Evolutionary conservation across 2,113 vertebrate species (phyloP), one percentile per base, ranked within the genome.

Genomic region (Synchiropus splendidus): DNA sequence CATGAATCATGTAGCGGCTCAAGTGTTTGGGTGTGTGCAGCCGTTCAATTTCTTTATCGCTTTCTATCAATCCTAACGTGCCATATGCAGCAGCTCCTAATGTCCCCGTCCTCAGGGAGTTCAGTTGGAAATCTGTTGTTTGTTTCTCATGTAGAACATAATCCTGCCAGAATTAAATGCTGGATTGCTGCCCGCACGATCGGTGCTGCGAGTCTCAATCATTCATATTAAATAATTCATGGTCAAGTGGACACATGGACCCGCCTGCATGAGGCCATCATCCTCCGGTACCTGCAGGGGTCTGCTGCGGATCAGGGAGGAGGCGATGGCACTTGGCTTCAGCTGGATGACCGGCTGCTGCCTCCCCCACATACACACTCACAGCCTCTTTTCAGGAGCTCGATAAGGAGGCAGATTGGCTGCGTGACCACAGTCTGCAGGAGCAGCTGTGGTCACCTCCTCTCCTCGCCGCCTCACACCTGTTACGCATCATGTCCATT

Each of bases 401-500:
- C 45, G 47, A 56, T 56, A 55, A 58, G 42, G 36, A 45, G 58
- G 65, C 78, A 84, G 79, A 83, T 83, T 75, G 78, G 42, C 39
- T 48, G 64, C 66, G 40, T 63, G 70, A 72, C 66, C 73, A 47
- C 45, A 46, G 64, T 64, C 72, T 60, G 38, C 62, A 18, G 70
- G 62, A 64, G 77, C 81, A 83, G 76, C 80, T 82, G 83, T 43
- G 58, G 45, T 42, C 18, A 27, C 62, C 39, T 53, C 56, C 64
- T 53, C 63, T 71, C 54, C 70, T 68, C 65, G 39, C 54, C 47
- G 61, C 71, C 63, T 63, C 64, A 75, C 83, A 85, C 85, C 85
- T 86, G 83, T 84, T 86, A 72, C 60, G 60, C 61, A 83, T 81
- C 67, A 79, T 74, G 67, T 83, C 59, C 56, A 65, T 70, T 76